Evolutionary conservation across 2,113 vertebrate species (phyloP).

Genomic region (Podilymbus podiceps): DNA sequence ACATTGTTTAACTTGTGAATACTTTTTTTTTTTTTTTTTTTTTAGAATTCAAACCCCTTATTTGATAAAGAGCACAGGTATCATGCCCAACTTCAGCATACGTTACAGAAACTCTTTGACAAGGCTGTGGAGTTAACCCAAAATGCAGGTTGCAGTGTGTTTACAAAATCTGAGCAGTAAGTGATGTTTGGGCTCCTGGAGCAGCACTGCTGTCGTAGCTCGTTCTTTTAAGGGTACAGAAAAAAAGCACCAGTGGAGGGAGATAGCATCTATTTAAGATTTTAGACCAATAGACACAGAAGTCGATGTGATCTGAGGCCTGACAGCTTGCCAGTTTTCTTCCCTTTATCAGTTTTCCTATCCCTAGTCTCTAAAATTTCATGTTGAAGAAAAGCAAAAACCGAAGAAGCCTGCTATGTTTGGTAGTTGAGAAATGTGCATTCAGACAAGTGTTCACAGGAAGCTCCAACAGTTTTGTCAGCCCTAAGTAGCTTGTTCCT

Average conservation of each 20-base stretch:
- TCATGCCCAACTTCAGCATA: accelerated
- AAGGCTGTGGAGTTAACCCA: neutral
- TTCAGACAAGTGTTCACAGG: neutral
- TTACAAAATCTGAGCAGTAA: neutral
- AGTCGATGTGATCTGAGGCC: neutral
- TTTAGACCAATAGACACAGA: neutral
- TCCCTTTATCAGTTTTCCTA: neutral
- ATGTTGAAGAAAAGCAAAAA: neutral
- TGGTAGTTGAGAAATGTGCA: neutral
- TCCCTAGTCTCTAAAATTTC: neutral
- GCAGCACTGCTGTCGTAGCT: neutral
- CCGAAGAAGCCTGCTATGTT: neutral
- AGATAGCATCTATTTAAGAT: neutral
- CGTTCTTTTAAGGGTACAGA: neutral
- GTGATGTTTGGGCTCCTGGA: neutral
- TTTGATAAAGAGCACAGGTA: neutral
- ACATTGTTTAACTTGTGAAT: neutral
- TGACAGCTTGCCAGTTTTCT: neutral
- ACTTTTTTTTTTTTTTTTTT: neutral
- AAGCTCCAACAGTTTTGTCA: neutral
- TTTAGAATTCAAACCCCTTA: neutral
- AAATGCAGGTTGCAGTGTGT: neutral
- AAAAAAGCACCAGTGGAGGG: neutral
- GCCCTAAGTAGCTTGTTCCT: neutral
- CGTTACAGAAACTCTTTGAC: neutral